These are phyloP conservation scores for Knipowitschia caucasica DNA, from an alignment of 2,797 vertebrate species.

Conservation along the genomic window DNA sequence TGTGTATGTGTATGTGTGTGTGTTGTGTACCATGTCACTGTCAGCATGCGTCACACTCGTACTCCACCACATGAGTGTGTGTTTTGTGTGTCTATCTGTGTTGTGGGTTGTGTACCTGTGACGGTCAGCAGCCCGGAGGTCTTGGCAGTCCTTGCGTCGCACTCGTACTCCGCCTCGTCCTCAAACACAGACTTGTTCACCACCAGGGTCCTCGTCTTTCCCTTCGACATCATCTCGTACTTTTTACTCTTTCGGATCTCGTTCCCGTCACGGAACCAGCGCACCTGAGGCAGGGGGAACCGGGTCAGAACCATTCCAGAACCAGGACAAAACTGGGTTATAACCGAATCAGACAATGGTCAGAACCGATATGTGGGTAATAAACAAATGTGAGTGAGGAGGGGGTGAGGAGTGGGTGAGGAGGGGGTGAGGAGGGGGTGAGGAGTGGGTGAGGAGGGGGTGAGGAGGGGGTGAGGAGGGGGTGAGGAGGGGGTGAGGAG, in stretches of 20 bases:
- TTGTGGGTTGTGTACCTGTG: constrained; percentile 71
- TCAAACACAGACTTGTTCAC: constrained; percentile 89
- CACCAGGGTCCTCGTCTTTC: constrained; percentile 85
- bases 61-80: no score
- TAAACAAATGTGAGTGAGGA: no score
- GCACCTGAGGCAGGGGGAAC: constrained; percentile 71
- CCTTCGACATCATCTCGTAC: constrained; percentile 91
- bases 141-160: constrained; percentile 88
- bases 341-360: background rate
- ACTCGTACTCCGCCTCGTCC: constrained; percentile 96
- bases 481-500: background rate
- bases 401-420: background rate
- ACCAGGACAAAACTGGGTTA: background rate
- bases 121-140: constrained; percentile 92
- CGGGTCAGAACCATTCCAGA: background rate
- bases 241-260: constrained; percentile 98
- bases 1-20: no score
- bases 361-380: no score
- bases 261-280: constrained; percentile 92
- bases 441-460: background rate
- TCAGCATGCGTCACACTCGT: no score
- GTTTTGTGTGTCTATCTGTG: no score
- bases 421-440: background rate
- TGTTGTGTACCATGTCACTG: no score
- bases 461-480: background rate